A percentile compares a stretch with the other conserved stretches of the same genome.
These are phyloP conservation scores for Dugesia japonica DNA, from an alignment of 2,888 invertebrate genomes.

Conservation along the genomic window DNA sequence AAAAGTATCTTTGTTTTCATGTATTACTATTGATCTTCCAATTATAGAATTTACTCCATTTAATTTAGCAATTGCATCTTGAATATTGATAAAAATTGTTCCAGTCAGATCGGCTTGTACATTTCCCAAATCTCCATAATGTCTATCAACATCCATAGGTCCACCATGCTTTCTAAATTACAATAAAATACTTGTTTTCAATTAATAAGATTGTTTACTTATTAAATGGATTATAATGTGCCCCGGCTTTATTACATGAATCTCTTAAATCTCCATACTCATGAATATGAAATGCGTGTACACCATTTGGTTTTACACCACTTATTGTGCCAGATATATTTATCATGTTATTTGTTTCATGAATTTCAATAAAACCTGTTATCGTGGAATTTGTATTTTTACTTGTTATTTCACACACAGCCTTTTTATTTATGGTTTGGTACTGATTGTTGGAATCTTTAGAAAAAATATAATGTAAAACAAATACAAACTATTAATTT, in stretches of 20 bases:
- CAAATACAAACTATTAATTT: too few relatives aligned
- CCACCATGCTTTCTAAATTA: neutral
- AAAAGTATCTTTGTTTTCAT: too few relatives aligned
- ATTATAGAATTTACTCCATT: constrained; percentile 44
- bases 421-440: too few relatives aligned
- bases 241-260: neutral
- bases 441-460: too few relatives aligned
- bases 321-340: neutral
- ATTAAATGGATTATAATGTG: neutral
- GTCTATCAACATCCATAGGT: neutral
- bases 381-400: too few relatives aligned
- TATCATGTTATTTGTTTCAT: neutral
- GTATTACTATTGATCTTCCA: constrained; percentile 46
- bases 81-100: constrained; percentile 39
- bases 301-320: neutral
- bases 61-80: constrained; percentile 40
- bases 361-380: neutral
- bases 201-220: neutral
- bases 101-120: constrained; percentile 40
- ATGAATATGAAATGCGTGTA: neutral
- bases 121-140: constrained; percentile 63
- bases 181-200: too few relatives aligned
- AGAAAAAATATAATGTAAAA: too few relatives aligned
- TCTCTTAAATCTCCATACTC: neutral
- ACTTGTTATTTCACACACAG: too few relatives aligned